These are phyloP conservation scores for Glossosoma conforme DNA, from an alignment of 1,140 invertebrate species.

Conservation along the genomic window DNA sequence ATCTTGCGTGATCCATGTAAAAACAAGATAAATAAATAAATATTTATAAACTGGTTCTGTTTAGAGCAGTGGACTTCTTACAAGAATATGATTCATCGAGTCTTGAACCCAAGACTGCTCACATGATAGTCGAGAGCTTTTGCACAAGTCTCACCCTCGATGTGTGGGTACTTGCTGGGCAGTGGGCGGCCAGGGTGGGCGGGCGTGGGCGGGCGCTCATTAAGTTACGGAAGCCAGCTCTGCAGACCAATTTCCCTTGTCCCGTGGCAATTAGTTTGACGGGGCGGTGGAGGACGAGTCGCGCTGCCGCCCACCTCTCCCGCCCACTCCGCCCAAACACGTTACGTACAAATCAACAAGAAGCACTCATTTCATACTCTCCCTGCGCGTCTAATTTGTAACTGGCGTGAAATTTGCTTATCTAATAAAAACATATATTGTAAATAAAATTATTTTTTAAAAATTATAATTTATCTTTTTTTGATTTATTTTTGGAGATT, in stretches of 20 bases:
- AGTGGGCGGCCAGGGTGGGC: no score
- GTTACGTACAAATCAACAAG: conserved; percentile 19
- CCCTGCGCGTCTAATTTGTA: not conserved
- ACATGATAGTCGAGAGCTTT: no score
- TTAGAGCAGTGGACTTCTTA: no score
- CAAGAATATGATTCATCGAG: no score
- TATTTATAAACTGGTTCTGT: no score
- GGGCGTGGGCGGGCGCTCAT: conserved; percentile 27
- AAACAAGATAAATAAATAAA: no score
- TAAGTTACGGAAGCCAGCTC: conserved; percentile 29
- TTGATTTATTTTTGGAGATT: no score
- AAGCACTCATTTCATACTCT: conserved; percentile 1
- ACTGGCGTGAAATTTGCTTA: not conserved
- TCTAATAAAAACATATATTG: not conserved
- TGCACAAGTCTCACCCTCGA: no score
- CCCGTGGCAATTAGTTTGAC: conserved; percentile 29
- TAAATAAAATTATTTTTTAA: not conserved
- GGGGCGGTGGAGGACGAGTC: conserved; percentile 1
- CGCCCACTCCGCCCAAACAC: not conserved
- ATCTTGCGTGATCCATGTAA: no score
- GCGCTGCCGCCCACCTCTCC: not conserved
- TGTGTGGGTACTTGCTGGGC: no score
- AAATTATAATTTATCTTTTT: not conserved
- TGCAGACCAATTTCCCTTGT: conserved; percentile 31
- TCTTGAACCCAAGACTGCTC: no score